Evolutionary conservation across 2,113 vertebrate genomes (phyloP).

Genomic region (Elanus axillaris): DNA sequence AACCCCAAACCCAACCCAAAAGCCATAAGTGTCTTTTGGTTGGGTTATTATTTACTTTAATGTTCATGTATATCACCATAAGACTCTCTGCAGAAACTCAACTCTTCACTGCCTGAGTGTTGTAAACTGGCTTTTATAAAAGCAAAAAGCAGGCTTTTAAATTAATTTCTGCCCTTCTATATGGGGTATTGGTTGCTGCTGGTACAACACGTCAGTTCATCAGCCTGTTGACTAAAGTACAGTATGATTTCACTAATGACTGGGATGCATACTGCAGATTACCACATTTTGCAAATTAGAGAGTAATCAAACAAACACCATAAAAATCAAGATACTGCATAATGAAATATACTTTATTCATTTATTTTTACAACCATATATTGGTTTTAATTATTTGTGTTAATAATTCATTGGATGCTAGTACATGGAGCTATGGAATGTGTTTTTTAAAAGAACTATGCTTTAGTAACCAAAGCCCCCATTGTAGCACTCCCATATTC

Average conservation of each 20-base stretch:
- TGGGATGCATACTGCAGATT: slow-evolving; percentile 41
- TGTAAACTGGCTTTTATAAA: background rate
- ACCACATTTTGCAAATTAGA: slow-evolving; percentile 57
- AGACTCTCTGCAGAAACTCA: background rate
- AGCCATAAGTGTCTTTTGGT: background rate
- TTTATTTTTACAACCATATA: slow-evolving; percentile 50
- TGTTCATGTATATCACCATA: background rate
- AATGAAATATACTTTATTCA: slow-evolving; percentile 49
- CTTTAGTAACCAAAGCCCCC: background rate
- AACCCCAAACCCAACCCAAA: background rate
- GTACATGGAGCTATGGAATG: background rate
- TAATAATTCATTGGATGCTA: background rate
- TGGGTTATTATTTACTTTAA: background rate
- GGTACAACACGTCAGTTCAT: slow-evolving; percentile 11
- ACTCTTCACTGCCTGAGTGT: background rate
- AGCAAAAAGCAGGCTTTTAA: background rate
- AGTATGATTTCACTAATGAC: slow-evolving; percentile 47
- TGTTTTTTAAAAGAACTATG: background rate
- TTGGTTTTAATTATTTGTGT: slow-evolving; percentile 51
- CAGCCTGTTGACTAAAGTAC: slow-evolving; percentile 36
- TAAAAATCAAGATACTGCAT: slow-evolving; percentile 52
- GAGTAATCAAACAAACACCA: slow-evolving; percentile 50
- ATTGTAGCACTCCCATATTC: background rate
- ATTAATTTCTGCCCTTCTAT: background rate
- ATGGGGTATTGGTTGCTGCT: background rate